These are phyloP conservation scores for Maconellicoccus hirsutus DNA, from an alignment of 1,140 invertebrate genomes.

Conservation along the genomic window DNA sequence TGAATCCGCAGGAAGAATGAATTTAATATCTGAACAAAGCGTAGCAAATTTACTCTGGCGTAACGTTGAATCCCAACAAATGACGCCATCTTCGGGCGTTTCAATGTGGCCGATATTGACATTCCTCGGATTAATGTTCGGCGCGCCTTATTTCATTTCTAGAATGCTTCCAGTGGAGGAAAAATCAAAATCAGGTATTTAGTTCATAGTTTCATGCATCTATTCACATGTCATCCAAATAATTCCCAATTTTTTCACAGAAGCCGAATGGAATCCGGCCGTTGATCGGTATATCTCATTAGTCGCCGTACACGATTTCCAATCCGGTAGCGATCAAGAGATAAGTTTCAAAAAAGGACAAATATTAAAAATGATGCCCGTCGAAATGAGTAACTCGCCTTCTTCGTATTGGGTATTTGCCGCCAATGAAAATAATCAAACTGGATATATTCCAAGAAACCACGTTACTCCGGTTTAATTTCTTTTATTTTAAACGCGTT, in stretches of 20 bases:
- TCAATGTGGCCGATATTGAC: conserved; percentile 6
- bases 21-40: not conserved
- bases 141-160: conserved; percentile 7
- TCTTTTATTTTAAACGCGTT: too few species aligned
- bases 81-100: not conserved
- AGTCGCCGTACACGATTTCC: conserved; percentile 9
- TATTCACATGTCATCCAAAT: not conserved
- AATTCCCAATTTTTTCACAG: not conserved
- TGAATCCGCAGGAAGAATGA: not conserved
- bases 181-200: not conserved
- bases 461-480: not conserved
- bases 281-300: not conserved
- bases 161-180: not conserved
- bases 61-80: not conserved
- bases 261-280: not conserved
- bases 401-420: conserved; percentile 6
- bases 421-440: conserved; percentile 14
- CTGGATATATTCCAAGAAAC: not conserved
- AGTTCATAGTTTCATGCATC: not conserved
- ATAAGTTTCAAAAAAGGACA: conserved; percentile 8
- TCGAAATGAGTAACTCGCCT: not conserved
- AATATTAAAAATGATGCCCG: not conserved
- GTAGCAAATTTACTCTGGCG: not conserved
- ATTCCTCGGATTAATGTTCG: not conserved
- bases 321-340: not conserved